Base-by-base conservation (phyloP, 2,888 invertebrate species). In the Latheticus oryzae region DNA sequence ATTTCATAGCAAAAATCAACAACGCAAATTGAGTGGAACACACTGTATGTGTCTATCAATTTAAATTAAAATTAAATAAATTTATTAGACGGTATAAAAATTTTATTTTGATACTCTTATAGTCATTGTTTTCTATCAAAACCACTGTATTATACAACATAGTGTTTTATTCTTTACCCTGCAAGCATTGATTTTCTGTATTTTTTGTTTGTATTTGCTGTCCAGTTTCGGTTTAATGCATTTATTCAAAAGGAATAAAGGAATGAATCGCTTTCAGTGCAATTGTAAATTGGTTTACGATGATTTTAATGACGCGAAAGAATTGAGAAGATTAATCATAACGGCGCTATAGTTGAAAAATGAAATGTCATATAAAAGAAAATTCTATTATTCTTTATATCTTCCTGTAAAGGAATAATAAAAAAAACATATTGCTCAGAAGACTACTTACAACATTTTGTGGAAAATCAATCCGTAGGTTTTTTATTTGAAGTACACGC, bases 301-400 rank as follows among this genome's bases (percentile, higher is more conserved):
- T n/a, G 24, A 26, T 28, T 43, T 28, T 45, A 45, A 45, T 45
- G 45, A 45, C 30, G 45, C 9, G 17, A 30, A 45, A 30, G 21
- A 17, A 30, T 45, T 19, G 19, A 35, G 16, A 17, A 45, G 45
- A 45, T 45, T 45, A 45, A 45, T 45, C 45, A 30, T 45, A 8
- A 21, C 13, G 11, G 42, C 13, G 21, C 16, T 45, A 30, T 30
- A 17, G 30, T 30, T 45, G 48, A 26, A 48, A 48, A 48, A 48
- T 48, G 40, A 40, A 48, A 16, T 51, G 38, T 8, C 30, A 12
- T 38, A 15, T 8, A 28, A 21, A 21, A 30, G 37, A 15, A 32
- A 51, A 51, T 51, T 40, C 38, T 51, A 51, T 48, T 48, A 48
- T 37, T 35, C 35, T 48, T 48, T 48, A 48, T 48, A 48, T 48